Evolutionary conservation across 2,888 invertebrate species (phyloP).

Genomic region (Ormia ochracea): DNA sequence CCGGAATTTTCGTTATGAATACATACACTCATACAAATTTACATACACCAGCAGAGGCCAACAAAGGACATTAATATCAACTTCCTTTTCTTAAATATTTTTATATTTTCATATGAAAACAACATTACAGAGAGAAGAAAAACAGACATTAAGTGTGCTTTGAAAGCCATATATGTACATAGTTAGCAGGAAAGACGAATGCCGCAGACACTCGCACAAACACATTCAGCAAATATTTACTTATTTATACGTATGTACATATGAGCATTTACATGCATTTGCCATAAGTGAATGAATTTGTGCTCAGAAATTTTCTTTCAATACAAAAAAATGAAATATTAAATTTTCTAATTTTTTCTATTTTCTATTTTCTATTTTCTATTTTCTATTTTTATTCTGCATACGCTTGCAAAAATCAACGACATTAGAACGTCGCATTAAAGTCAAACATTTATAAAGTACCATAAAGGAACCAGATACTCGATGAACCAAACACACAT

Average conservation of each 20-base stretch:
- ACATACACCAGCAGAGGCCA: conserved; percentile 1
- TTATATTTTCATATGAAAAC: conserved; percentile 13
- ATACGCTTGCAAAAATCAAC: conserved; percentile 46
- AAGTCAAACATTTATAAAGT: conserved; percentile 48
- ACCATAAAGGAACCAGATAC: conserved; percentile 9
- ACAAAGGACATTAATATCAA: conserved; percentile 16
- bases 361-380: too few species aligned
- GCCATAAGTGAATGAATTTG: too few species aligned
- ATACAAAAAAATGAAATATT: conserved; percentile 35
- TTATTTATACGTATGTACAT: conserved; percentile 1
- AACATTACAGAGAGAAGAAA: not conserved
- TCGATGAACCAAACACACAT: not conserved
- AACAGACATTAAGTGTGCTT: too few species aligned
- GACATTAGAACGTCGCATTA: conserved; percentile 56
- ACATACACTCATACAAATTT: conserved; percentile 8
- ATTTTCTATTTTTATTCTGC: conserved; percentile 30
- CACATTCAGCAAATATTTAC: conserved; percentile 16
- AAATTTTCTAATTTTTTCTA: conserved; percentile 15
- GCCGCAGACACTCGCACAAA: not conserved
- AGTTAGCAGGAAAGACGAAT: not conserved
- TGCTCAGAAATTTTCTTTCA: conserved; percentile 8
- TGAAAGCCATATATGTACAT: not conserved
- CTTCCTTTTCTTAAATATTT: conserved; percentile 23
- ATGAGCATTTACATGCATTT: not conserved
- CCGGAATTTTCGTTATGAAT: too few species aligned